Conservation (phyloP, 2,797 vertebrate species). For the Sciurus carolinensis region DNA sequence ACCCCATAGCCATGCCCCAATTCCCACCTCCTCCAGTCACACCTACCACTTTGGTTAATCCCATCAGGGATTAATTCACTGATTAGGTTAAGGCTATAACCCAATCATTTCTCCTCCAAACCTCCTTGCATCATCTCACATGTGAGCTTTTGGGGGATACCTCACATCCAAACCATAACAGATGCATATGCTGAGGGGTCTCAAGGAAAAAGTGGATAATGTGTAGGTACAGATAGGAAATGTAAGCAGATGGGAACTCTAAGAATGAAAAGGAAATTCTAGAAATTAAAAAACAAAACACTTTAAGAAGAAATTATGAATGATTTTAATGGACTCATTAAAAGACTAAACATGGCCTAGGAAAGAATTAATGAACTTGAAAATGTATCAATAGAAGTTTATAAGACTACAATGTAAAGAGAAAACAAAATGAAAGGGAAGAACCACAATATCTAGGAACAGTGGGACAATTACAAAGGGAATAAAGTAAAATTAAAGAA, state of each 20-base stretch:
- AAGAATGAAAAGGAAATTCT: background rate
- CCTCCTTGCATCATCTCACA: no score
- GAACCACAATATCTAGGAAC: background rate
- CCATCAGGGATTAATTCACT: no score
- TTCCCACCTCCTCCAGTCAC: no score
- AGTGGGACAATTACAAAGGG: background rate
- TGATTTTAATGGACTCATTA: background rate
- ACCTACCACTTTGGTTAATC: no score
- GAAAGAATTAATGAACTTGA: background rate
- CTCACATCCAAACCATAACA: no score
- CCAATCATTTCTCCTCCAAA: no score
- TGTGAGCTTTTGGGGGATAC: no score
- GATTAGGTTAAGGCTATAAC: no score
- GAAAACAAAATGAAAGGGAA: background rate
- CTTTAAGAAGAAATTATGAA: background rate
- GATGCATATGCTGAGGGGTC: background rate
- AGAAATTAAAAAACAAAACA: background rate
- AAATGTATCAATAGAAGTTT: background rate
- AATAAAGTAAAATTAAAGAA: background rate
- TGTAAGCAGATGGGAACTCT: background rate
- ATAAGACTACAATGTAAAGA: background rate
- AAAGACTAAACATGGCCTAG: background rate
- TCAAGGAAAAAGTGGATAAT: background rate
- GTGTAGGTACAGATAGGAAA: background rate
- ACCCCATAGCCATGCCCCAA: no score